Evolutionary conservation across 2,888 invertebrate species (phyloP).

Genomic region (Oasisia sp.): DNA sequence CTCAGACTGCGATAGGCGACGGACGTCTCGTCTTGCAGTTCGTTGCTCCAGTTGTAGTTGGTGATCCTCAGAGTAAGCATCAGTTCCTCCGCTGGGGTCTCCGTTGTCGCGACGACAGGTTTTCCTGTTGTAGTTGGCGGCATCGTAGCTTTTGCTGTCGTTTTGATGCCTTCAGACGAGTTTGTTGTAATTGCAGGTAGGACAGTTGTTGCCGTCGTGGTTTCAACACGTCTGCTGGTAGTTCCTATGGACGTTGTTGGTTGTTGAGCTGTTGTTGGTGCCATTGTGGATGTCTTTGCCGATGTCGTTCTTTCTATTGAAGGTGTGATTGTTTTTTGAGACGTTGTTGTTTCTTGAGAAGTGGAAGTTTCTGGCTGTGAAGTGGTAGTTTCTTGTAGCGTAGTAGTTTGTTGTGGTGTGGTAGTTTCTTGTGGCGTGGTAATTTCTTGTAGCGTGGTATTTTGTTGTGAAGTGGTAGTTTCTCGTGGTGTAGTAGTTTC

Average conservation of each 20-base stretch:
- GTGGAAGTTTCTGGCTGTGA: not conserved
- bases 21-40: not conserved
- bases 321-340: not conserved
- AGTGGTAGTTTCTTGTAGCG: not conserved
- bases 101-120: not conserved
- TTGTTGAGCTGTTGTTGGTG: not conserved
- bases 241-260: not conserved
- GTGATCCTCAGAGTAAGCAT: not conserved
- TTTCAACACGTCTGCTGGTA: not conserved
- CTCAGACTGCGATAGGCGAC: not conserved
- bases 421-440: not conserved
- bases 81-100: not conserved
- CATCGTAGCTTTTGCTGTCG: not conserved
- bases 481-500: not conserved
- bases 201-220: not conserved
- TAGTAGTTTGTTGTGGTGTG: not conserved
- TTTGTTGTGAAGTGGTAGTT: not conserved
- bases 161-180: not conserved
- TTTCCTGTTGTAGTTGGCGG: not conserved
- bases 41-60: not conserved
- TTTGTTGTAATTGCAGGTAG: not conserved
- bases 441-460: not conserved
- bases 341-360: not conserved
- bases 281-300: not conserved
- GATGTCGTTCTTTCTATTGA: not conserved